phyloP scores from a whole-genome alignment of 2,113 vertebrate genomes.

The Hoplias malabaricus region DNA sequence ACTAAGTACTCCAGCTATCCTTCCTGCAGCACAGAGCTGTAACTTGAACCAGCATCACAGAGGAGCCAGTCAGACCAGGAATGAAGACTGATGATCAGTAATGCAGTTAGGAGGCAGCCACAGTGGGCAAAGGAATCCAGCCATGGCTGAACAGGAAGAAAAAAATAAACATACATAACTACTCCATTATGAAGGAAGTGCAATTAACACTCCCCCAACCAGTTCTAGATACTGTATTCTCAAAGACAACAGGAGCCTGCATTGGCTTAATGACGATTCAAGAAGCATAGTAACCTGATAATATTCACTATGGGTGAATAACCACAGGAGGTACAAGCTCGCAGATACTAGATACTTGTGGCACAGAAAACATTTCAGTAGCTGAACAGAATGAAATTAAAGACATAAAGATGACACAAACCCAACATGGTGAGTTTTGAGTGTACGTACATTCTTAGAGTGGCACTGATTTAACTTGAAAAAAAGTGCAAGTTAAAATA shows the following conservation, averaged over 20 bases:
- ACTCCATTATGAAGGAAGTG: background rate
- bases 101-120: conserved; percentile 41
- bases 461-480: too few relatives aligned
- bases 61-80: conserved; percentile 28
- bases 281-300: too few relatives aligned
- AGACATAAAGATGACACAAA: too few relatives aligned
- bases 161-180: conserved; percentile 2
- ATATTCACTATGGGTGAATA: too few relatives aligned
- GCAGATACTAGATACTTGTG: too few relatives aligned
- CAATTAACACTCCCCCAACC: conserved; percentile 12
- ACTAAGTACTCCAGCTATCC: background rate
- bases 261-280: too few relatives aligned
- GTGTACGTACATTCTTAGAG: too few relatives aligned
- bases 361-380: too few relatives aligned
- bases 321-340: too few relatives aligned
- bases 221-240: conserved; percentile 34
- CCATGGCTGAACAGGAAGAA: conserved; percentile 14
- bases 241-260: conserved; percentile 43
- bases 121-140: conserved; percentile 25
- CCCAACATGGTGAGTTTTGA: too few relatives aligned
- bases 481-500: too few relatives aligned
- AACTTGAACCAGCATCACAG: conserved; percentile 17
- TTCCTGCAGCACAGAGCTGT: background rate
- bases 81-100: conserved; percentile 46
- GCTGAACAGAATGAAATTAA: too few relatives aligned